Evolutionary conservation across 1,140 invertebrate genomes (phyloP), one percentile per base, ranked within the genome.

Genomic region (Drosophila equinoxialis): DNA sequence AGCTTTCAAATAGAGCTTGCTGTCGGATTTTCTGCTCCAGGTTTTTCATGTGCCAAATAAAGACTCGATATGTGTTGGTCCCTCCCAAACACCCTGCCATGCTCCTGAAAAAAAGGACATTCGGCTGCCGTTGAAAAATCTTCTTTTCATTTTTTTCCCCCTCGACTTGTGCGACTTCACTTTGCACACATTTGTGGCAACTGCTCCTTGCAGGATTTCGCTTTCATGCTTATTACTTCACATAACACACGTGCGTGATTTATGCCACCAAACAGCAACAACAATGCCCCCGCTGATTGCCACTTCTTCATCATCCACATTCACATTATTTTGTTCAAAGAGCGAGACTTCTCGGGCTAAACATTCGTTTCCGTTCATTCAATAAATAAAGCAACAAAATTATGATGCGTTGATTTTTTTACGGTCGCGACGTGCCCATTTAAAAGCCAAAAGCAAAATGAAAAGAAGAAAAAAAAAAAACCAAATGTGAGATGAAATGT

Each of bases 401-500:
- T 79, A 86, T 73, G 81, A 86, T 82, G 85, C 81, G 82, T 78
- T 86, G 82, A 86, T 81, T 78, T 87, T 87, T 86, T 86, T 86
- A 86, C 76, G 84, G 77, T 80, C 55, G 79, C 75, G 76, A 86
- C 82, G 82, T 86, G 83, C 71, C 72, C 79, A 74, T 87, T 87
- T 87, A 87, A 86, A 87, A 83, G 17, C 45, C 45, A 51, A 48
- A 45, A 45, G 42, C 6, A 17, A 45, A 45, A 48, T 48, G 45
- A 48, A 51, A 51, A 23, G 1, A 23, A 23, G 2, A 23, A 2
- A 1, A 23, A 20, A 10, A 51, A 51, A 10, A 51, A 8, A 20
- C 17, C 11, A 20, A 8, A 48, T 10, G 11, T 14, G 45, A 48
- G 42, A 48, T 3, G 17, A 51, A 51, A 51, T 51, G 71, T 79